Base-by-base conservation (phyloP, 1,140 invertebrate genomes). In the Lepidostoma basale region DNA sequence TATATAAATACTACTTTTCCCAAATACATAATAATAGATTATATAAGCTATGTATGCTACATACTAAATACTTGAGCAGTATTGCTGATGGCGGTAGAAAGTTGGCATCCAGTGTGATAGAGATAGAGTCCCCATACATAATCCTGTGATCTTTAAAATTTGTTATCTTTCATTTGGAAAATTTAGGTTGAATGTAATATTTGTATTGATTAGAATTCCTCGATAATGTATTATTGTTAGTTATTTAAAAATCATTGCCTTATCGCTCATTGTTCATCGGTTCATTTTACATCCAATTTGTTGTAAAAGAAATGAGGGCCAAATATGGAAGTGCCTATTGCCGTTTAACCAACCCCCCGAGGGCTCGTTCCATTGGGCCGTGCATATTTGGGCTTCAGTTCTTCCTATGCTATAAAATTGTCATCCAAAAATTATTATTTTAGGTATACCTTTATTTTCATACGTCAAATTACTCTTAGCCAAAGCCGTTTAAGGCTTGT, bases 401-500 rank as follows among this genome's bases (percentile, higher is more conserved):
- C 23, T 1, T 47, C 23, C 14, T 47, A 5, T 47, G 12, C 20
- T 12, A 4, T 54, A 14, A 54, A 28, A 54, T n/a, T 12, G 30
- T 8, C 10, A 26, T 59, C 39, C 56, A 59, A 59, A 59, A 59
- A 59, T 42, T 54, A 54, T 28, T 30, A 54, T 47, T 47, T 47
- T 54, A 54, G 25, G 49, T 54, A 54, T 54, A 28, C 14, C 23
- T 54, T 54, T 54, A 54, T n/a, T 54, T 54, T 54, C 22, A 30
- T 54, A 54, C 49, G 25, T 28, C 23, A 14, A 30, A n/a, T 16
- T n/a, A n/a, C n/a, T 42, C 20, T 62, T 42, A 42, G 58, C 39
- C 58, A 42, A 62, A 62, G 39, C 39, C 58, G 25, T 42, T 42
- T 39, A 42, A 62, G 58, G 58, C 26, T 62, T 62, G 22, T 54